These are phyloP conservation scores for Pantherophis vulpinus DNA, from an alignment of 2,797 vertebrate genomes.

Conservation along the genomic window DNA sequence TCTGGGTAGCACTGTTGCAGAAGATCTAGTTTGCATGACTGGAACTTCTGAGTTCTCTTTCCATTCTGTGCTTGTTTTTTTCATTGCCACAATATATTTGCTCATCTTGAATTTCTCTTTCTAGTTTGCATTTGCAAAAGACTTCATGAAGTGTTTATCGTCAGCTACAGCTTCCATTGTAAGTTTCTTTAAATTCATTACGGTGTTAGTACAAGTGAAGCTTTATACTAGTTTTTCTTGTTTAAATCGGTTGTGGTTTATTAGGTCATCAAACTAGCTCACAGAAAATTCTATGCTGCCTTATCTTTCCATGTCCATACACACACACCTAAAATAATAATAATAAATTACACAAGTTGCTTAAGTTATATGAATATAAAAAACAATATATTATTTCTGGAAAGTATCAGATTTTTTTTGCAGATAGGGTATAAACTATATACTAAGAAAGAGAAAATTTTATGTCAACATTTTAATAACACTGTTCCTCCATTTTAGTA, in stretches of 20 bases:
- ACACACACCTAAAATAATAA: neutral
- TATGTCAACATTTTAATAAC: neutral
- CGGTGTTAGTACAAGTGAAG: constrained; percentile 19
- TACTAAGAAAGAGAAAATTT: neutral
- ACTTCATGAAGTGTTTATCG: constrained; percentile 91
- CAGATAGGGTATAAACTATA: neutral
- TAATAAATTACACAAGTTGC: neutral
- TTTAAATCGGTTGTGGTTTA: neutral
- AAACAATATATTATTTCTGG: neutral
- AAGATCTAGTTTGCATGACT: neutral
- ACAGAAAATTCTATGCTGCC: neutral
- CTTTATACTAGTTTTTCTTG: neutral
- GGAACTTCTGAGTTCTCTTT: neutral
- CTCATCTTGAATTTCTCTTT: constrained; percentile 41
- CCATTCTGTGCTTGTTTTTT: neutral
- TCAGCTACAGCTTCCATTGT: constrained; percentile 89
- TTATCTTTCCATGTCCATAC: neutral
- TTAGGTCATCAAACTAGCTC: neutral
- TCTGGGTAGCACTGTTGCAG: neutral
- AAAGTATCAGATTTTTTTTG: neutral
- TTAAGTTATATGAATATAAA: neutral
- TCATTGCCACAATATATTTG: neutral
- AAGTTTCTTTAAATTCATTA: constrained; percentile 68
- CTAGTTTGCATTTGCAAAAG: constrained; percentile 88
- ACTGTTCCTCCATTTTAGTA: neutral